phyloP scores from a whole-genome alignment of 64 coral and sea anemone genomes.

The Stichodactyla helianthus region DNA sequence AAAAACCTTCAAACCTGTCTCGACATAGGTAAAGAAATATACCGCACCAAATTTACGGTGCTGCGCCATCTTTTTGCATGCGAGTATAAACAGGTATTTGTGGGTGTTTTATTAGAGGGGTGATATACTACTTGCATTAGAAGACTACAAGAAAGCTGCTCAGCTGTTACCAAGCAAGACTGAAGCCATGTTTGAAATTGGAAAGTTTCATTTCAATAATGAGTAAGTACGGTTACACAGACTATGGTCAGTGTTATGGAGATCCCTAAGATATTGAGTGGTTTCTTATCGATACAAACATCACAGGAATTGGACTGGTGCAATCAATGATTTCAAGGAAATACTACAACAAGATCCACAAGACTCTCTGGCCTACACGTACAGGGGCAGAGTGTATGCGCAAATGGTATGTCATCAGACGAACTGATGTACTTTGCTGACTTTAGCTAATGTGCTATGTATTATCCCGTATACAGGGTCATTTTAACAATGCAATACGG shows the following conservation, averaged over 20 bases:
- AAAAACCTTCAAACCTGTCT: no score
- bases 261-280: no score
- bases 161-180: slow-evolving; percentile 79
- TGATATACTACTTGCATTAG: slow-evolving; percentile 82
- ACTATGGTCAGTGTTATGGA: no score
- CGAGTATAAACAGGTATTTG: background rate
- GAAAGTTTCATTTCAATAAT: slow-evolving; percentile 75
- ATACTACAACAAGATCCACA: slow-evolving; percentile 76
- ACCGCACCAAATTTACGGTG: no score
- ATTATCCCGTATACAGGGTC: slow-evolving; percentile 28
- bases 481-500: slow-evolving; percentile 63
- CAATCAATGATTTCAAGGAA: slow-evolving; percentile 67
- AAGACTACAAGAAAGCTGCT: slow-evolving; percentile 89
- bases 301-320: slow-evolving; percentile 68
- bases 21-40: no score
- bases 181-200: slow-evolving; percentile 89
- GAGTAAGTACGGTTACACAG: slow-evolving; percentile 43
- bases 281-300: background rate
- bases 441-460: background rate
- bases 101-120: slow-evolving; percentile 52
- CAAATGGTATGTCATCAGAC: slow-evolving; percentile 61
- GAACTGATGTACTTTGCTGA: background rate
- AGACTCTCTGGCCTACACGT: slow-evolving; percentile 75
- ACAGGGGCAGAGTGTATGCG: slow-evolving; percentile 65
- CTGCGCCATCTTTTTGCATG: no score